Base-by-base conservation (phyloP, 2,113 vertebrate species). In the Monarcha castaneiventris region DNA sequence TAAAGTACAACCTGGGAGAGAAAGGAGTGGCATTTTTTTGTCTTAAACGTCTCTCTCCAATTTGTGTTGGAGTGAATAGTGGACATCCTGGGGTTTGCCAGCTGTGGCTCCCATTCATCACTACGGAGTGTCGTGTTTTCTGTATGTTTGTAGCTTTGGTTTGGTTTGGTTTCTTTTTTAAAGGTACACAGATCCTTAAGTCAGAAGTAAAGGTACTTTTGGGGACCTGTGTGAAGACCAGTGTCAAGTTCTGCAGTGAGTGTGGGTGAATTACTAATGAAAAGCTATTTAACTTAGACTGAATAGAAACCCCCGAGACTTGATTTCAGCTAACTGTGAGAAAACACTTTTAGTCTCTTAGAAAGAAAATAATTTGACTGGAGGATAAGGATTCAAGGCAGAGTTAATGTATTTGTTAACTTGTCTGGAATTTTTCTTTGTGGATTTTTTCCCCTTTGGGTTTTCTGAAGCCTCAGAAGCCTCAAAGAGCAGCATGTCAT, bases 81-180 rank as follows among this genome's bases (percentile, higher is more conserved):
- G 32, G 22, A 2, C 21, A 64, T 54, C 33, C 25, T 85, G 55
- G 69, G 10, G 4, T 39, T 82, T 83, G 39, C 58, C 23, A 43
- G 15, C 22, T 20, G 20, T 49, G 52, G 18, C 39, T 84, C 6
- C 13, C 33, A 7, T 55, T 91, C 23, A 4, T 74, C 3, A 5
- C 30, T 87, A 19, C 10, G 3, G 41, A 37, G 30, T 11, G 19
- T 68, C 0, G 1, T 54, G 8, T 18, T 72, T 7, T 29, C 41
- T 4, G 5, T 39, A 4, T 26, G 13, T 49, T 37, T 39, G 4
- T 26, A 26, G 6, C 7, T 74, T 26, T 26, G 3, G 8, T 62
- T 67, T 88, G 16, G 13, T 20, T 54, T 52, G 12, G 7, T n/a
- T 29, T 39, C 9, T 73, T 35, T 44, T 67, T 48, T 20, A 9